Percentiles rank a stretch among this genome's conserved stretches.
These are phyloP conservation scores for Priocnemis perturbator DNA, from an alignment of 2,888 invertebrate species.

Conservation along the genomic window DNA sequence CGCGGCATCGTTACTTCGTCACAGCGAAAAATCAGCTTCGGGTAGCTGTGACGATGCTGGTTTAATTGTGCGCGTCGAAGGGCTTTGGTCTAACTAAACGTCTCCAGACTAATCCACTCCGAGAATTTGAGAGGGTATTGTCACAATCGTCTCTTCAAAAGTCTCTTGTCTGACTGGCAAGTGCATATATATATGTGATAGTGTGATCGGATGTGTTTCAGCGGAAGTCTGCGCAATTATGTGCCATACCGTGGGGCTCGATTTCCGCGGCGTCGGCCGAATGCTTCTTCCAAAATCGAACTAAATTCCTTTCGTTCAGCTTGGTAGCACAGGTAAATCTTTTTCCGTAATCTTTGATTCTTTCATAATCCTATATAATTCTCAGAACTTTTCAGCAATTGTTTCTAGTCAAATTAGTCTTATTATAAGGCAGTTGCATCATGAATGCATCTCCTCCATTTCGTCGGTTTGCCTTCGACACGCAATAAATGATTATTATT, in stretches of 20 bases:
- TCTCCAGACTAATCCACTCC: no score
- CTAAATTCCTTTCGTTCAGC: constrained; percentile 44
- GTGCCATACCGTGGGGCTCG: constrained; percentile 46
- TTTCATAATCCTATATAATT: neutral
- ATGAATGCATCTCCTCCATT: no score
- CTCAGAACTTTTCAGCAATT: neutral
- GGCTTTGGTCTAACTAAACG: no score
- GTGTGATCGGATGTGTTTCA: constrained; percentile 41
- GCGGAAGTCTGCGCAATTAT: constrained; percentile 53
- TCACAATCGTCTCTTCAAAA: no score
- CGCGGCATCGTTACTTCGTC: constrained; percentile 25
- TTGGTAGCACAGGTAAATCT: constrained; percentile 50
- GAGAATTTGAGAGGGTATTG: no score
- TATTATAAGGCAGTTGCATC: no score
- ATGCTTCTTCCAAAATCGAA: constrained; percentile 35
- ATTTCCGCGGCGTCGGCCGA: constrained; percentile 38
- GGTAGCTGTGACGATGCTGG: no score
- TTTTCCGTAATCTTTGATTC: neutral
- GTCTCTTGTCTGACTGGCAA: no score
- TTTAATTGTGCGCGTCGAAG: no score
- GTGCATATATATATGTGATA: neutral
- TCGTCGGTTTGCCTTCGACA: no score
- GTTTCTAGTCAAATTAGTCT: constrained; percentile 20
- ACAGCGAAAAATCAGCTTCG: no score
- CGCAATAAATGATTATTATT: no score